Conservation (phyloP, 1,140 invertebrate species). For the Pristionchus pacificus region DNA sequence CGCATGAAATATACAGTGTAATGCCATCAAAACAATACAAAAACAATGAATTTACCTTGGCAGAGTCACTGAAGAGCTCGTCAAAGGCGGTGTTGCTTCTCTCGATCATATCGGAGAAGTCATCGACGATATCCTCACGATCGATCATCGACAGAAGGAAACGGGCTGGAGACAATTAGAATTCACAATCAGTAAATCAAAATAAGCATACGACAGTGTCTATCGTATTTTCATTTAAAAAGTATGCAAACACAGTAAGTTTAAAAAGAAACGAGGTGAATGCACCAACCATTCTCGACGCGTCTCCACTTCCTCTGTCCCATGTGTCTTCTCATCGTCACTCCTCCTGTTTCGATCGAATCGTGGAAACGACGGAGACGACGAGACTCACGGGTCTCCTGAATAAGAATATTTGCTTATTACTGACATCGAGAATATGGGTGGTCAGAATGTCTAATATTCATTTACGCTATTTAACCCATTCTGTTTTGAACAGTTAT, state of each 20-base stretch:
- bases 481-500: no score
- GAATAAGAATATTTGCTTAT: background rate
- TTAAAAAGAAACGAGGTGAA: background rate
- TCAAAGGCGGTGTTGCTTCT: constrained; percentile 47
- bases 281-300: constrained; percentile 47
- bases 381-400: background rate
- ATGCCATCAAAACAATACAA: background rate
- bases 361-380: constrained; percentile 3
- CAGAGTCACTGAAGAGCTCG: constrained; percentile 42
- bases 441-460: no score
- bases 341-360: constrained; percentile 26
- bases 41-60: constrained; percentile 1
- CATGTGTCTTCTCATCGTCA: constrained; percentile 49
- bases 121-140: constrained; percentile 50
- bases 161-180: constrained; percentile 31
- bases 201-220: no score
- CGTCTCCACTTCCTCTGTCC: constrained; percentile 49
- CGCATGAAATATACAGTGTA: background rate
- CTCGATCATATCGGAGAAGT: constrained; percentile 47
- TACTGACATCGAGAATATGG: no score
- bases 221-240: no score
- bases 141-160: constrained; percentile 40
- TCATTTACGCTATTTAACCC: no score
- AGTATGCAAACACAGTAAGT: constrained; percentile 3
- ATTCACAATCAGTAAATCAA: no score